Evolutionary conservation across 1,140 invertebrate species (phyloP), one percentile per base, ranked within the genome.

Genomic region (Panulirus ornatus): DNA sequence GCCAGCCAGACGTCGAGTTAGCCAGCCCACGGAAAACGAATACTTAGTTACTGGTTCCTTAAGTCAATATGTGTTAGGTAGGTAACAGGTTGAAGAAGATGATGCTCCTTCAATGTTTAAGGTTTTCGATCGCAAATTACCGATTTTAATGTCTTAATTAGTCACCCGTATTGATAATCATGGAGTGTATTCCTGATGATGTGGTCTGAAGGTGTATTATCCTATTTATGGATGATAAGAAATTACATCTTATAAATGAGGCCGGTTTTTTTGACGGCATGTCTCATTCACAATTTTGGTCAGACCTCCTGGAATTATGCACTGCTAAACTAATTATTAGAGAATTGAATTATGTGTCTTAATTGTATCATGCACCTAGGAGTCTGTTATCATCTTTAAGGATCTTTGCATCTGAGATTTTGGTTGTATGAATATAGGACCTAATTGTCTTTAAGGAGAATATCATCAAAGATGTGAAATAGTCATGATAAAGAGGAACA

Each of bases 261-360:
- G n/a, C n/a, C 58, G n/a, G 30, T 5, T 27, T 27, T n/a, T 5
- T 27, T 66, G 58, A 66, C 30, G 27, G 6, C n/a, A 66, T 66
- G n/a, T 66, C n/a, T 27, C 16, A 66, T 30, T 66, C 58, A 66
- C 58, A 66, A 66, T 66, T 66, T 8, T 66, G 27, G 11, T 66
- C 30, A 5, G 27, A 30, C 58, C 58, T 81, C 47, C 27, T 36
- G 47, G 78, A 58, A 58, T 58, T 58, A 81, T 58, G 78, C 42
- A 58, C 51, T 81, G 78, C 78, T 58, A 54, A 51, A 27, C 78
- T 81, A 58, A 81, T 81, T 81, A 81, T 81, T 51, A 81, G 58
- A 30, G 78, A n/a, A 58, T 47, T 58, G 75, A 81, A 30, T 81
- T 81, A 81, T 34, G 19, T 34, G 19, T 27, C 78, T 8, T 81